phyloP scores from a whole-genome alignment of 2,113 vertebrate genomes.

The Steatornis caripensis region DNA sequence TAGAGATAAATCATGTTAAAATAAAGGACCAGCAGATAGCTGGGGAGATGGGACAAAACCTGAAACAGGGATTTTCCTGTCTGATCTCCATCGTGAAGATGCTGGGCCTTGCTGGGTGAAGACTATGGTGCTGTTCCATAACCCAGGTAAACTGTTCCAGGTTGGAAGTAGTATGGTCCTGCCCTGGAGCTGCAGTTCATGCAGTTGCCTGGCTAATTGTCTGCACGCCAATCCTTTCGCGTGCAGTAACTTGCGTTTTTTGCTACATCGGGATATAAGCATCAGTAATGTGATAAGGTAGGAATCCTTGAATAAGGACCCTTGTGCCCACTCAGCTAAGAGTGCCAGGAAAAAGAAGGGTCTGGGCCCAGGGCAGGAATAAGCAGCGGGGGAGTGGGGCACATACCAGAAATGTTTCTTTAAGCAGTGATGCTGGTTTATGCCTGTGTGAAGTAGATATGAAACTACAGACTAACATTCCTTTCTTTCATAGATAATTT shows the following conservation, averaged over 20 bases:
- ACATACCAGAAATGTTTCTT: background rate
- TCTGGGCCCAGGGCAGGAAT: background rate
- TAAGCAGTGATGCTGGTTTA: background rate
- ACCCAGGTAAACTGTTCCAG: rapidly evolving
- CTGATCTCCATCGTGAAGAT: rapidly evolving
- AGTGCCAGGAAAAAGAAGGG: background rate
- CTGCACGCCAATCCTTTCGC: background rate
- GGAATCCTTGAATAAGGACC: too few species aligned
- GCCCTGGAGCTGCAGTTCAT: background rate
- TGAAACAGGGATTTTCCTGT: background rate
- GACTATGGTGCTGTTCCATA: background rate
- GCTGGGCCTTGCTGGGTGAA: background rate
- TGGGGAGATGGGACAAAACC: background rate
- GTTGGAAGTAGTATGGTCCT: background rate
- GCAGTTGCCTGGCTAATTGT: background rate
- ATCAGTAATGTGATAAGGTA: too few species aligned
- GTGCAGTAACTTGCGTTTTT: background rate
- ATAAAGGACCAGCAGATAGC: background rate
- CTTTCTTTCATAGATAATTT: background rate
- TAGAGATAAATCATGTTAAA: background rate
- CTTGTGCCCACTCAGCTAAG: background rate
- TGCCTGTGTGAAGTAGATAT: background rate
- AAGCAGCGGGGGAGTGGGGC: background rate
- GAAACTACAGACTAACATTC: background rate
- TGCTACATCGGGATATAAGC: background rate